Evolutionary conservation across 2,113 vertebrate species (phyloP), one percentile per base, ranked within the genome.

Genomic region (Suncus etruscus): DNA sequence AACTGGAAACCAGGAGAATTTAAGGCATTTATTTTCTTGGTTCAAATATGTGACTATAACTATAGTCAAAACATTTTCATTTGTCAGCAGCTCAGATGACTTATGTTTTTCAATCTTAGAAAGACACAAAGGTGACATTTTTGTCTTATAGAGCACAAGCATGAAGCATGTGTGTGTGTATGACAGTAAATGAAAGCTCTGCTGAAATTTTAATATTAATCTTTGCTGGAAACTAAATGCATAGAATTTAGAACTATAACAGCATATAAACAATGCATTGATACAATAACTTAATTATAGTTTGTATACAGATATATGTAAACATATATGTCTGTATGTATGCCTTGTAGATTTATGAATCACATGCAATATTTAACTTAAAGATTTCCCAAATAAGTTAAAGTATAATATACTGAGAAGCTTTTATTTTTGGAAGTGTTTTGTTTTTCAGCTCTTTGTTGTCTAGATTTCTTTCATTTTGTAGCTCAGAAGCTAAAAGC

Each of bases 1-100:
- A 95, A 85, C 24, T 75, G 79, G 61, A 93, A 87, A 51, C 22
- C 31, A 87, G 61, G n/a, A 83, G 58, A 91, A 39, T 91, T 82
- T 86, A 83, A 90, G 72, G 47, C 89, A 89, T 79, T 94, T 89
- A 65, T 29, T 85, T 89, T 31, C 39, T 84, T 89, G 32, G 61
- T 94, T 93, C 29, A 80, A 14, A 51, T 83, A 32, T 74, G 31
- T 81, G 79, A 61, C 47, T 91, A 11, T 54, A 69, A 65, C 48
- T 80, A 87, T 66, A 87, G 22, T 76, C 45, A 65, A 77, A 70
- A 77, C 27, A 80, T 91, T 95, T 92, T 92, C 11, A 25, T 86
- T 69, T 83, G 82, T 92, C 48, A 95, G 47, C 16, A 76, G 72
- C 76, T 93, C 27, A 93, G 32, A 91, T 84, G 39, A 65, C 20